phyloP scores from a whole-genome alignment of 2,888 invertebrate genomes.

The Pristionchus maxplancki region DNA sequence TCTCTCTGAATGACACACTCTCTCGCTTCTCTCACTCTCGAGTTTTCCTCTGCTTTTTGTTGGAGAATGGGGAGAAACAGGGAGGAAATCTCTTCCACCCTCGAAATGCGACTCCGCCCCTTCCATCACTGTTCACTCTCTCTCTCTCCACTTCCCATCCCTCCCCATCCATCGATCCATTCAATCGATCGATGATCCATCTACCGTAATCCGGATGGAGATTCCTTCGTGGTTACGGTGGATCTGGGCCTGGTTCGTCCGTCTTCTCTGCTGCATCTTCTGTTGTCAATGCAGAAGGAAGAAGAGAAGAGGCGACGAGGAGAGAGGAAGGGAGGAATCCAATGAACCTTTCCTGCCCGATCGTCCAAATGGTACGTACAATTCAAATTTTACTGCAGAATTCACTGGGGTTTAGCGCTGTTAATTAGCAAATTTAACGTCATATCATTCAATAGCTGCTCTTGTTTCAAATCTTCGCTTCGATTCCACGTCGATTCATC shows the following conservation, averaged over 20 bases:
- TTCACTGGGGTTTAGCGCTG: no score
- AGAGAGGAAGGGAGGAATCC: constrained; percentile 36
- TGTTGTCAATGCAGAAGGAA: constrained; percentile 42
- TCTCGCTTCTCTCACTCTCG: neutral
- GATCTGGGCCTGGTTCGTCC: neutral
- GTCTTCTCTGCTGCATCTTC: constrained; percentile 12
- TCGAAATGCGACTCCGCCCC: neutral
- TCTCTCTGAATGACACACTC: neutral
- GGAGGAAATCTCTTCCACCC: constrained; percentile 28
- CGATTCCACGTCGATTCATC: neutral
- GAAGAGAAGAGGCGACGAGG: neutral
- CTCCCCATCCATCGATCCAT: neutral
- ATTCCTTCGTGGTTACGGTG: neutral
- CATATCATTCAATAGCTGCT: no score
- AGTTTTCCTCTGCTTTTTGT: constrained; percentile 10
- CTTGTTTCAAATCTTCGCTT: no score
- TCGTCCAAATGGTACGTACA: neutral
- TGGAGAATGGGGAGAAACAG: constrained; percentile 17
- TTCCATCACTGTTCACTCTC: constrained; percentile 38
- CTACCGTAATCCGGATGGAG: constrained; percentile 42
- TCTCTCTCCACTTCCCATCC: constrained; percentile 12
- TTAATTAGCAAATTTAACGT: no score
- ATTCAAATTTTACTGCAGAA: no score
- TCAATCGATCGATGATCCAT: neutral
- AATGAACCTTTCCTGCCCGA: constrained; percentile 12